A percentile compares a stretch with the other conserved stretches of the same genome.
Evolutionary conservation across 2,797 vertebrate species (phyloP).

Genomic region (Limosa lapponica): DNA sequence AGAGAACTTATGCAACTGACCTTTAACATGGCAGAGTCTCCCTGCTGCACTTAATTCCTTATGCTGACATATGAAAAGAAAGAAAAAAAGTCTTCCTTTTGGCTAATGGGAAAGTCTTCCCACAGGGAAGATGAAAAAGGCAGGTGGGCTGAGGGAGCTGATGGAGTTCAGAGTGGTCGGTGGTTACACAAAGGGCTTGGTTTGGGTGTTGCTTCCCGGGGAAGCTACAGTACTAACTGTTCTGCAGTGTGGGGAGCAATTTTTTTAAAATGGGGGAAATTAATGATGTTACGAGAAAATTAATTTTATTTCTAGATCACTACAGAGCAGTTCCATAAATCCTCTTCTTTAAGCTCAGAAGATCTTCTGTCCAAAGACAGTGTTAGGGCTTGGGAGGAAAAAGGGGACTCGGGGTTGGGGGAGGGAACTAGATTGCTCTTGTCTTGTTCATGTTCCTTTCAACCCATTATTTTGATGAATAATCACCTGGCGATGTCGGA

Average conservation of each 20-base stretch:
- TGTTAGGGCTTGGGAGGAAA: background rate
- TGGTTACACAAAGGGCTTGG: background rate
- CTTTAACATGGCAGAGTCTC: slow-evolving; percentile 71
- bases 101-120: slow-evolving; percentile 44
- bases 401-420: accelerated
- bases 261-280: background rate
- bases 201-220: slow-evolving; percentile 10
- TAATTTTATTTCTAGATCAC: background rate
- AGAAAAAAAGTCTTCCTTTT: slow-evolving; percentile 51
- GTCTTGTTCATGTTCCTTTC: background rate
- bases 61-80: slow-evolving; percentile 61
- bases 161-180: background rate
- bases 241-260: background rate
- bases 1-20: slow-evolving; percentile 74
- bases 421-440: background rate
- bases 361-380: background rate
- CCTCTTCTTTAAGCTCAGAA: background rate
- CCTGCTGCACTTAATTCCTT: slow-evolving; percentile 54
- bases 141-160: slow-evolving; percentile 32
- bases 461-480: background rate
- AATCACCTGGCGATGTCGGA: background rate
- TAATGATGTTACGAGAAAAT: background rate
- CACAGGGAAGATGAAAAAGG: background rate
- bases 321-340: background rate
- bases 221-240: slow-evolving; percentile 1